Percentiles rank a stretch among this genome's conserved stretches.
phyloP scores from a whole-genome alignment of 2,797 vertebrate genomes.

The Chiroxiphia lanceolata region DNA sequence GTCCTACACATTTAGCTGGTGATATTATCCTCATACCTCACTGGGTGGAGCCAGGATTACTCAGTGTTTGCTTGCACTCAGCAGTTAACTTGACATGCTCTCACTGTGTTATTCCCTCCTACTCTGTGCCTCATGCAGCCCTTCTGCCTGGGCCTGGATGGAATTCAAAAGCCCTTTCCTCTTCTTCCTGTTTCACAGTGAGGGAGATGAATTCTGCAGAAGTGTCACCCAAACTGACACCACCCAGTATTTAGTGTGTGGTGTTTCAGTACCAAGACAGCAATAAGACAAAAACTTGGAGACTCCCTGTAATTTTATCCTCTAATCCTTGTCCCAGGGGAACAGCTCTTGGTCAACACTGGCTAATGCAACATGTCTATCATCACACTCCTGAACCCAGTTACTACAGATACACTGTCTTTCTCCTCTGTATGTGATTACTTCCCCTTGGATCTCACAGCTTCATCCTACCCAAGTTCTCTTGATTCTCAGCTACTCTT shows the following conservation, averaged over 20 bases:
- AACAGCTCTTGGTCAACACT: background rate
- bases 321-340: background rate
- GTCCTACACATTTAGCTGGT: background rate
- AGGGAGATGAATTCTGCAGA: background rate
- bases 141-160: background rate
- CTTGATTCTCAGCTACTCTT: background rate
- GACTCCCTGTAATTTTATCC: background rate
- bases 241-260: background rate
- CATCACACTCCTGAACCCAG: background rate
- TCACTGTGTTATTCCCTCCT: background rate
- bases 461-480: background rate
- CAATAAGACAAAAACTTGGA: background rate
- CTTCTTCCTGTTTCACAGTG: background rate
- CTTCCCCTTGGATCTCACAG: background rate
- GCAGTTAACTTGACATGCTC: background rate
- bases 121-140: background rate
- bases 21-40: background rate
- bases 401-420: background rate
- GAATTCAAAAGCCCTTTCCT: background rate
- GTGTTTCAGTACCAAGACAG: background rate
- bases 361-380: background rate
- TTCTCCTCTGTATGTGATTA: background rate
- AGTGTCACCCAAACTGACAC: background rate
- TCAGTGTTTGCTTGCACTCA: background rate
- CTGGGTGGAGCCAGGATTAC: slow-evolving; percentile 11